These are phyloP conservation scores for Ammospiza maritima DNA, from an alignment of 2,797 vertebrate species.

Conservation along the genomic window DNA sequence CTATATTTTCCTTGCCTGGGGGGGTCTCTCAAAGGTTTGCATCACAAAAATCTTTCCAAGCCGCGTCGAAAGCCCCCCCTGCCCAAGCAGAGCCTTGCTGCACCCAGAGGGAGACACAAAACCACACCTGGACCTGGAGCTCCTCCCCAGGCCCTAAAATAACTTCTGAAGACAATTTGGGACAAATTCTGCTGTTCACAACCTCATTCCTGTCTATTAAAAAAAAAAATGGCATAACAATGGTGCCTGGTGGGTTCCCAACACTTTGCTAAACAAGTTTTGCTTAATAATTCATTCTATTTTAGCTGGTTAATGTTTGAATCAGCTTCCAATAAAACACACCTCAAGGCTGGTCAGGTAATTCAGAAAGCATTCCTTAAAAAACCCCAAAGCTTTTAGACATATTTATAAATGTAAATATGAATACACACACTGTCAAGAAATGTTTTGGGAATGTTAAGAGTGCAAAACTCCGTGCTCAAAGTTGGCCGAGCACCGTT, in stretches of 20 bases:
- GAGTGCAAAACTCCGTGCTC: neutral
- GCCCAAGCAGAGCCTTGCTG: neutral
- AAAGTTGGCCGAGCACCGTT: neutral
- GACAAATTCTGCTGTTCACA: neutral
- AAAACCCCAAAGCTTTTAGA: neutral
- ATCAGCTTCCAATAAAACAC: neutral
- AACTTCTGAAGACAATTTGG: neutral
- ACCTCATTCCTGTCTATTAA: neutral
- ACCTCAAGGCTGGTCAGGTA: neutral
- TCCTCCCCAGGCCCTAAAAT: neutral
- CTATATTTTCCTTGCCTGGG: neutral
- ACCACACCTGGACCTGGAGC: neutral
- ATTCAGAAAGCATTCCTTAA: neutral
- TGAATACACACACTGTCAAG: no score
- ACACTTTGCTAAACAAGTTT: no score
- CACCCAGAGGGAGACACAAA: rapidly evolving
- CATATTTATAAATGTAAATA: neutral
- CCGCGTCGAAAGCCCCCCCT: neutral
- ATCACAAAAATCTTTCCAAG: neutral
- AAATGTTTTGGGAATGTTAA: neutral
- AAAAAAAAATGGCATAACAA: neutral
- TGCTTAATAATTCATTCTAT: neutral
- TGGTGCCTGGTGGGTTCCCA: no score
- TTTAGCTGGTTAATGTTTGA: neutral
- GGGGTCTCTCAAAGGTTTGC: neutral